Base-by-base conservation (phyloP, 64 coral and sea anemone species). In the Dendrophyllia cribrosa region DNA sequence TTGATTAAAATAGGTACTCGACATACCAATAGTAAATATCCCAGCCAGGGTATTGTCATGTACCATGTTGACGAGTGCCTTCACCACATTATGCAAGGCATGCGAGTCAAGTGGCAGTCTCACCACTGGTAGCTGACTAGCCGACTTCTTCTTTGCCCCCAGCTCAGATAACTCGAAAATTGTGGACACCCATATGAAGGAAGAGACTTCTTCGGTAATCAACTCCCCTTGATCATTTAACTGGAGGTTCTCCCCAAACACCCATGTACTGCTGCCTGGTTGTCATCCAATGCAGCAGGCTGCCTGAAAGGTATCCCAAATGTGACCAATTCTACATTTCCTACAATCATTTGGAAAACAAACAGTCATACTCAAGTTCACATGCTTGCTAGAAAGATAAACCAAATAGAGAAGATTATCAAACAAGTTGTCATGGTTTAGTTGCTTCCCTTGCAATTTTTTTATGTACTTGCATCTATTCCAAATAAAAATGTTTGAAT, bases 31-130 rank as follows among this genome's bases (percentile, higher is more conserved):
- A 15, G 81, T 85, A 62, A 85, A 85, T 13, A 85, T 66, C 4
- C 58, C 81, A 26, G 81, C 81, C 81, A 85, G 63, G 24, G 23
- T 45, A 17, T 87, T 87, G 23, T 72, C 62, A 52, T 87, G 83
- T 4, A 87, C 9, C 10, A 66, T 86, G 22, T 25, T 19, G 20
- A 51, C 6, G 2, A 70, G 46, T 23, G 83, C 44, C 62, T 72
- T 72, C 5, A 87, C 23, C 3, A 87, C 83, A 16, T 34, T 34
- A 34, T 34, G 34, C 34, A 34, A 34, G 34, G 34, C 34, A 34
- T 34, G 52, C 52, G 11, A 56, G 51, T 70, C 26, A 15, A 87
- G 56, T 9, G 85, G 85, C 0, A 87, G 51, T 13, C 9, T 72
- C 9, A 87, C 22, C 6, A 2, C 4, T 1, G 17, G 65, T 20